These are phyloP conservation scores for Geococcyx californianus DNA, from an alignment of 2,113 vertebrate species.

Conservation along the genomic window DNA sequence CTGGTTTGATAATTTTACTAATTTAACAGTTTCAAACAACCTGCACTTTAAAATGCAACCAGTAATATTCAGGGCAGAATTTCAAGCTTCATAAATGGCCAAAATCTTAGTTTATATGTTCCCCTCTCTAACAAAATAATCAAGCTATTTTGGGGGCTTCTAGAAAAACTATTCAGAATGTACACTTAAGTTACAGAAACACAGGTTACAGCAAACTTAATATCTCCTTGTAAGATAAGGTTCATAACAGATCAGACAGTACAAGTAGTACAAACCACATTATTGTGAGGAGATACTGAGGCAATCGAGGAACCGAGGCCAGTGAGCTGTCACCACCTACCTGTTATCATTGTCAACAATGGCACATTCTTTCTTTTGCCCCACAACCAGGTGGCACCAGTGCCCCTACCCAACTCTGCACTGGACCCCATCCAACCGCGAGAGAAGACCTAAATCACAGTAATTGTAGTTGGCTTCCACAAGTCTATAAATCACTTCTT, in stretches of 20 bases:
- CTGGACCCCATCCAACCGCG: not conserved
- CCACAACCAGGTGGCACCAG: not conserved
- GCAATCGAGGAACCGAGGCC: not conserved
- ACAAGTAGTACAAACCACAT: not conserved
- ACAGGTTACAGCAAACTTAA: not conserved
- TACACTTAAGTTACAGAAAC: not conserved
- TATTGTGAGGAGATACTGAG: not conserved
- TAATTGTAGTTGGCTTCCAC: not conserved
- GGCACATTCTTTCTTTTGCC: not conserved
- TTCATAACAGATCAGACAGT: not conserved
- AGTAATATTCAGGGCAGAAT: not conserved
- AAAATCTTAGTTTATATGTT: not conserved
- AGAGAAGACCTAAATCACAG: not conserved
- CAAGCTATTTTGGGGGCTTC: not conserved
- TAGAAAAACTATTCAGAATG: not conserved
- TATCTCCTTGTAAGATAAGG: not conserved
- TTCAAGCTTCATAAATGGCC: not conserved
- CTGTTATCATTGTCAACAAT: fast-evolving
- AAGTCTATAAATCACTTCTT: not conserved
- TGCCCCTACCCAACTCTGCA: not conserved
- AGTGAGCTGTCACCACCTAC: not conserved
- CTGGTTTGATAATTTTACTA: not conserved
- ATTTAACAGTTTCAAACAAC: not conserved
- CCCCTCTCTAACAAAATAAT: not conserved
- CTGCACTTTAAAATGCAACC: not conserved